Base-by-base conservation (phyloP, 1,140 invertebrate species). In the Leptoteleia sp. region DNA sequence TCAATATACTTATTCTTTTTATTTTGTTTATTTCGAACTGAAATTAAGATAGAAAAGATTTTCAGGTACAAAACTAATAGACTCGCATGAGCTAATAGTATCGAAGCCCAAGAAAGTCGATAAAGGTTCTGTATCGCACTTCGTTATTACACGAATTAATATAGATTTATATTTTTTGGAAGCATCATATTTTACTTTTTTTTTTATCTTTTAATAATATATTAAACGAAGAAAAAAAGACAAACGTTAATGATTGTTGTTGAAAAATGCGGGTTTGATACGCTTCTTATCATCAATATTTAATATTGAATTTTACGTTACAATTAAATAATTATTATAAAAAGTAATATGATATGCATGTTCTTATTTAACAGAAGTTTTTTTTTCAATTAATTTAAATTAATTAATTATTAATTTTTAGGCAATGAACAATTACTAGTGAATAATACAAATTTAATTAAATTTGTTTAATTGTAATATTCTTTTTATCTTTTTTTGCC, bases 1-100 rank as follows among this genome's bases (percentile, higher is more conserved):
- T 62, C 22, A 68, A 64, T 73, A 64, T 45, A 57, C 47, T 50
- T 15, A 11, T 62, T 45, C 1, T 54, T 72, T 40, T 31, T 40
- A 3, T 33, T 55, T 55, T 42, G 17, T 25, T 65, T 45, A 12
- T 38, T 55, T 55, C 4, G 7, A 59, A 67, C 45, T 59, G 42
- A 85, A 82, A 84, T 85, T 80, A 67, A 84, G 38, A 82, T 82
- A 73, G 52, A 84, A 80, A 50, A 82, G 59, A 59, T 81, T 81
- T 81, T 87, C 82, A 84, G 83, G 84, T 86, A 87, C 76, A 82
- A 85, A 85, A 81, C 81, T 81, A 84, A 78, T 80, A 82, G 75
- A 79, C 65, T 81, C 62, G 61, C 52, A 45, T 54, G 57, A 81
- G 73, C 68, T 83, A 61, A 70, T 79, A 64, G 16, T 64, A 59